These are phyloP conservation scores for Semaprochilodus insignis DNA, from an alignment of 2,797 vertebrate species.

Conservation along the genomic window DNA sequence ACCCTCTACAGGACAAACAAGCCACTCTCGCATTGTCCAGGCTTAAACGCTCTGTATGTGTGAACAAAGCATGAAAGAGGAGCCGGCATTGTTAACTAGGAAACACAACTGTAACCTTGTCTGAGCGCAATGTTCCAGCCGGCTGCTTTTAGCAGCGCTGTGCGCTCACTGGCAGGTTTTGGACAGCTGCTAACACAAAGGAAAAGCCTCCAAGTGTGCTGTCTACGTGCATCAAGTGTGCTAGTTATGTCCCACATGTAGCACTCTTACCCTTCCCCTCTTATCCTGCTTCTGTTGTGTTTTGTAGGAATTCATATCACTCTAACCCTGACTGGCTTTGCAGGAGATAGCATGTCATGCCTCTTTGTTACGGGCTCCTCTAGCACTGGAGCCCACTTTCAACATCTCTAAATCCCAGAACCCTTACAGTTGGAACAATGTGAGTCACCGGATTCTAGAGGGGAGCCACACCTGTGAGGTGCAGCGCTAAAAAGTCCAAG, in stretches of 20 bases:
- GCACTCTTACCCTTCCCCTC: background rate
- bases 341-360: background rate
- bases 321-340: background rate
- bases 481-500: conserved; percentile 20
- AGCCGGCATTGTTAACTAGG: background rate
- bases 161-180: background rate
- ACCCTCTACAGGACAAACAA: background rate
- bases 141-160: background rate
- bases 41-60: background rate
- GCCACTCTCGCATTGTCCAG: background rate
- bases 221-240: conserved; percentile 24
- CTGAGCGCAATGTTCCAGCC: conserved; percentile 16
- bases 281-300: background rate
- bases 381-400: background rate
- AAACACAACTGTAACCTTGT: conserved; percentile 2
- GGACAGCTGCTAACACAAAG: background rate
- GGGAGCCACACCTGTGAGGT: conserved; percentile 18
- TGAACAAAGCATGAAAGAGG: background rate
- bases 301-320: background rate
- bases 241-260: conserved; percentile 6
- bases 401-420: background rate
- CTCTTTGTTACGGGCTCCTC: background rate
- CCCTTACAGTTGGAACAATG: background rate
- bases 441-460: conserved; percentile 15
- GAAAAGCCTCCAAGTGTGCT: conserved; percentile 12